Percentiles rank a stretch among this genome's conserved stretches.
Evolutionary conservation across 2,888 invertebrate species (phyloP).

Genomic region (Tiliacea citrago): DNA sequence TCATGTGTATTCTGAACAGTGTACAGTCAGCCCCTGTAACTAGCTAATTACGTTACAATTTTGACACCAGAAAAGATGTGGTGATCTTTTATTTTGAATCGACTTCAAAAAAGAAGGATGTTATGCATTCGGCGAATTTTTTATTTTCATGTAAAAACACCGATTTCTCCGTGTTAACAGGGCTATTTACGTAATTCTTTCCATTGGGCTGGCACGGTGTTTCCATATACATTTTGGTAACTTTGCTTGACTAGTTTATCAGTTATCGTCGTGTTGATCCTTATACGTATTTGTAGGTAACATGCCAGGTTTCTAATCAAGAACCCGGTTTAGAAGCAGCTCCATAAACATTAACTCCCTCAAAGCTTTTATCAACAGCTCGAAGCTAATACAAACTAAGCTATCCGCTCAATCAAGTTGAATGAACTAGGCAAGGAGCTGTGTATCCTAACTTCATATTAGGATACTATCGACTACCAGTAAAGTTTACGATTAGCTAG

Average conservation of each 20-base stretch:
- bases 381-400: slow-evolving; percentile 14
- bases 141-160: background rate
- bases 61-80: background rate
- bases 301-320: background rate
- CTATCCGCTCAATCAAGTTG: slow-evolving; percentile 30
- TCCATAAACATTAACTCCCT: background rate
- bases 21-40: background rate
- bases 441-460: slow-evolving; percentile 38
- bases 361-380: slow-evolving; percentile 2
- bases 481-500: slow-evolving; percentile 37
- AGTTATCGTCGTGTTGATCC: background rate
- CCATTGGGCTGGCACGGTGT: background rate
- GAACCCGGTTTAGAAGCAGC: background rate
- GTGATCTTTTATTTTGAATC: background rate
- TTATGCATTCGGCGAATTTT: too few relatives aligned
- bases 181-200: background rate
- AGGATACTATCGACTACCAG: slow-evolving; percentile 22
- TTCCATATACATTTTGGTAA: background rate
- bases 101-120: background rate
- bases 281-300: background rate
- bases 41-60: background rate
- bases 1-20: background rate
- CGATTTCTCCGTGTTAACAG: background rate
- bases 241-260: background rate
- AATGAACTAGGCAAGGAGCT: slow-evolving; percentile 21